Base-by-base conservation (phyloP, 2,888 invertebrate species). In the Macrophya annulata region DNA sequence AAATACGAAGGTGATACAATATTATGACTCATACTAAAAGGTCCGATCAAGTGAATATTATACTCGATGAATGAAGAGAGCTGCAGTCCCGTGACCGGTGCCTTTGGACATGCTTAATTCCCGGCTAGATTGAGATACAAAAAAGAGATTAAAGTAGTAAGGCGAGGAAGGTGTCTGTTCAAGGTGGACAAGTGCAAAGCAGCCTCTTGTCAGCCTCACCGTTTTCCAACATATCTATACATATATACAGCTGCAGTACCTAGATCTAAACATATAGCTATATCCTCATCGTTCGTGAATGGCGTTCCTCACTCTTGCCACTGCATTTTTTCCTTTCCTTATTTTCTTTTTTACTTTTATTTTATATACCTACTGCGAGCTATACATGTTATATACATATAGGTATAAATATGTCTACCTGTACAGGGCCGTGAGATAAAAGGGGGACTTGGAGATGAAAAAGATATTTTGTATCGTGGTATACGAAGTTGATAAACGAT, bases 111-210 rank as follows among this genome's bases (percentile, higher is more conserved):
- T 51, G 31, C 31, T 31, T 51, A 4, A 51, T 25, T 77, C 77
- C 25, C n/a, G 62, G 59, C 81, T 43, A 59, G 59, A 62, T 81
- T 81, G 62, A 43, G 40, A 62, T 31, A 81, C 59, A 81, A 81
- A 81, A 62, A 59, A 59, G 12, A 25, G 40, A 81, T 62, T 40
- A 45, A 83, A 31, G 71, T 31, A 31, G 31, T 3, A 48, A 68
- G 83, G 83, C 45, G 68, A 68, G 48, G 65, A 59, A 83, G 83
- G 71, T 81, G 81, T 81, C 68, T 37, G 83, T 68, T 83, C 83
- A 83, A 83, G 83, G 83, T 83, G 68, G 83, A 83, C 83, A 45
- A 68, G 83, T 71, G 62, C 40, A 17, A n/a, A 15, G 9, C 76
- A n/a, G 71, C 71, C 43, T 17, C 25, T 25, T 4, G n/a, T 43